These are phyloP conservation scores for Gymnodraco acuticeps DNA, from an alignment of 2,797 vertebrate species.

Conservation along the genomic window DNA sequence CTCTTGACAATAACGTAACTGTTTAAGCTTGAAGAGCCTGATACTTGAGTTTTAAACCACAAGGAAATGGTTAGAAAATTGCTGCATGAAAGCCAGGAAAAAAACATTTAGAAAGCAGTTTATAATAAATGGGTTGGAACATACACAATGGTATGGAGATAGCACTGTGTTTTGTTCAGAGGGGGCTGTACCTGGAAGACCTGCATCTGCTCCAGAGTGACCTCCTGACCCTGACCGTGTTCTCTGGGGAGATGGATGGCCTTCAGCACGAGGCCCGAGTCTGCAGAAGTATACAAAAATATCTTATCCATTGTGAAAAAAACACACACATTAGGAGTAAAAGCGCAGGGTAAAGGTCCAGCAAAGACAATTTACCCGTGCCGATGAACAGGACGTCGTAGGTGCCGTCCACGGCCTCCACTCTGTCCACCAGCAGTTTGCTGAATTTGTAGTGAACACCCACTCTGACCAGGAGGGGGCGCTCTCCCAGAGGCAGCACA, in stretches of 20 bases:
- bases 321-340: not conserved
- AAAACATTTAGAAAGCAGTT: not conserved
- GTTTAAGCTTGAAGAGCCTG: not conserved
- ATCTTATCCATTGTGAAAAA: not conserved
- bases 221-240: conserved; percentile 81
- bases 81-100: not conserved
- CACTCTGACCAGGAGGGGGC: conserved; percentile 86
- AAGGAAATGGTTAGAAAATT: not conserved
- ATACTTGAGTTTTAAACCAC: conserved; percentile 2
- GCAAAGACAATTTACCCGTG: conserved; percentile 75
- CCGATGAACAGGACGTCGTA: conserved; percentile 88
- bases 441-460: conserved; percentile 87
- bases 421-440: conserved; percentile 86
- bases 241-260: conserved; percentile 83
- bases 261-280: conserved; percentile 90
- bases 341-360: not conserved
- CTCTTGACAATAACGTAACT: not conserved
- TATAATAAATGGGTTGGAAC: not conserved
- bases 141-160: not conserved
- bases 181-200: conserved; percentile 86
- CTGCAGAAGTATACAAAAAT: conserved; percentile 62
- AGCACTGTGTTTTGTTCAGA: not conserved
- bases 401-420: conserved; percentile 86
- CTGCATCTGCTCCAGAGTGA: conserved; percentile 90
- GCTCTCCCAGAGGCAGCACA: conserved; percentile 83